Evolutionary conservation across 2,888 invertebrate species (phyloP).

Genomic region (Drosophila kanekoi): DNA sequence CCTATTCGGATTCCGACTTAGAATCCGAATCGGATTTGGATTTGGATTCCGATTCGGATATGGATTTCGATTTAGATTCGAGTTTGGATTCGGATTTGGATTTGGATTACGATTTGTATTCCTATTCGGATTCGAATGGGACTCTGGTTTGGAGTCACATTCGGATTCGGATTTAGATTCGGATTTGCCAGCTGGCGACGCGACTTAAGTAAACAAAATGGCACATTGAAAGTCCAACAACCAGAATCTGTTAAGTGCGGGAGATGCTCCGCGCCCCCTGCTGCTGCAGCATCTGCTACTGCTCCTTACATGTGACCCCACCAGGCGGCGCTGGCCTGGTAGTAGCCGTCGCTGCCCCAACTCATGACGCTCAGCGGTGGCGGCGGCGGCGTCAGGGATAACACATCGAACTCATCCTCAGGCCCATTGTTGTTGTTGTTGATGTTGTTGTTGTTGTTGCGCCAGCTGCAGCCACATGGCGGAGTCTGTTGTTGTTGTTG

Average conservation of each 20-base stretch:
- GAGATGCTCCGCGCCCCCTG: background rate
- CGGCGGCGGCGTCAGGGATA: constrained; percentile 67
- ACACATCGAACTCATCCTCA: constrained; percentile 56
- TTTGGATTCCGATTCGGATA: no score
- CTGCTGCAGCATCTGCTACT: background rate
- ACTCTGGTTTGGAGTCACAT: background rate
- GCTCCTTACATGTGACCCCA: constrained; percentile 65
- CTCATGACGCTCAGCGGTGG: constrained; percentile 65
- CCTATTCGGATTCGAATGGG: background rate
- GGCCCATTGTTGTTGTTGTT: constrained; percentile 50
- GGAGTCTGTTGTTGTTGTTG: constrained; percentile 15
- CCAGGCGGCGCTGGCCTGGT: constrained; percentile 66
- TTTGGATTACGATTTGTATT: background rate
- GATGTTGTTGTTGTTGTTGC: constrained; percentile 28
- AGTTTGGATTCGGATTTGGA: no score
- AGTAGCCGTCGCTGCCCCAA: constrained; percentile 72
- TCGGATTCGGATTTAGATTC: background rate
- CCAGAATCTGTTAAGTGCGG: constrained; percentile 33
- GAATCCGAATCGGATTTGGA: no score
- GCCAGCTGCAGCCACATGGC: constrained; percentile 17
- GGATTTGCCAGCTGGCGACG: constrained; percentile 19
- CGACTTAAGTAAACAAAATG: constrained; percentile 72
- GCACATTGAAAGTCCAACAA: constrained; percentile 77
- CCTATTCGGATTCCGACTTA: no score
- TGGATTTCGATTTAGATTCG: no score